These are phyloP conservation scores for Henricia sp. DNA, from an alignment of 53 echinoderm and acorn worm genomes.

Conservation along the genomic window DNA sequence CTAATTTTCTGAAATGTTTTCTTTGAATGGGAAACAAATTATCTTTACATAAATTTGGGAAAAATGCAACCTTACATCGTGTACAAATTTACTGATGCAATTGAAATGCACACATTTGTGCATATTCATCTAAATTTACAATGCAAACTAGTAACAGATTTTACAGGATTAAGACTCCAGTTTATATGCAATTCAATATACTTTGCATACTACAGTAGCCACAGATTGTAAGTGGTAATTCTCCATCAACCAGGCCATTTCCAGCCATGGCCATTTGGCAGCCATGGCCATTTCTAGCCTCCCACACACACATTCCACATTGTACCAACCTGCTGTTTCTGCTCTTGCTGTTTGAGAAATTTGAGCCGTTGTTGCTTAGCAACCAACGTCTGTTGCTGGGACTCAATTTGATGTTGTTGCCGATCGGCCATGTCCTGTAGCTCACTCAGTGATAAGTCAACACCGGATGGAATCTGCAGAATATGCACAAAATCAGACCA, in stretches of 20 bases:
- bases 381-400: slow-evolving; percentile 97
- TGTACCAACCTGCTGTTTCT: slow-evolving; percentile 94
- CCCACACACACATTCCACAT: too few species aligned
- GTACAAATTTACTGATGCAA: too few species aligned
- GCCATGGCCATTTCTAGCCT: too few species aligned
- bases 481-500: not conserved
- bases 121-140: not conserved
- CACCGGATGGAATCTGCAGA: slow-evolving; percentile 67
- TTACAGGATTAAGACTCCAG: too few species aligned
- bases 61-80: too few species aligned
- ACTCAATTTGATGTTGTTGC: slow-evolving; percentile 97
- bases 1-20: not conserved
- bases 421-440: slow-evolving; percentile 93
- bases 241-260: too few species aligned
- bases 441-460: slow-evolving; percentile 88
- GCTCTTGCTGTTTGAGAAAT: slow-evolving; percentile 99
- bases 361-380: slow-evolving; percentile 99
- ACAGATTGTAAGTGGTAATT: too few species aligned
- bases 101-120: not conserved
- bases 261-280: too few species aligned
- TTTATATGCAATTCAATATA: too few species aligned
- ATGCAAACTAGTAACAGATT: too few species aligned
- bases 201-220: too few species aligned
- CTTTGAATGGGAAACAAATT: not conserved
- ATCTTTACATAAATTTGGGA: not conserved